Percentiles rank a stretch among this genome's conserved stretches.
phyloP scores from a whole-genome alignment of 2,113 vertebrate species.

The Xyrauchen texanus region DNA sequence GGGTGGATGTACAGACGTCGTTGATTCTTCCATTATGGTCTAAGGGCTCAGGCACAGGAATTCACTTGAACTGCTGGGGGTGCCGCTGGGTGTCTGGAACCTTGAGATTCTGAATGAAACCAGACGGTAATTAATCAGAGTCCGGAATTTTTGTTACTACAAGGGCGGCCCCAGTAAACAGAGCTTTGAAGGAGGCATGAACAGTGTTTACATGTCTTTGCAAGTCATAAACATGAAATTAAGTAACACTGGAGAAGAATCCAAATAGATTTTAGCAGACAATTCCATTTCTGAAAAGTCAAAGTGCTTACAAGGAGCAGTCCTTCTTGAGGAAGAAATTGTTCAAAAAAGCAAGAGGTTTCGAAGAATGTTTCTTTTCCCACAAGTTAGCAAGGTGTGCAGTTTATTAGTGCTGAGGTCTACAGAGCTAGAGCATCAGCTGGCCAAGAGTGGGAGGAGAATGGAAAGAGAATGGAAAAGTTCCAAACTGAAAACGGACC shows the following conservation, averaged over 20 bases:
- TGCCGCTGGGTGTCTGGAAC: constrained; percentile 8
- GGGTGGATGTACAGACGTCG: constrained; percentile 1
- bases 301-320: background rate
- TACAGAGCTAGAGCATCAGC: constrained; percentile 56
- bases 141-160: constrained; percentile 29
- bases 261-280: too few relatives aligned
- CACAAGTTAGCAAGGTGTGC: constrained; percentile 43
- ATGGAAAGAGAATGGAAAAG: constrained; percentile 16
- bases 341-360: constrained; percentile 48
- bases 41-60: background rate
- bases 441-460: constrained; percentile 46
- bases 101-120: constrained; percentile 51
- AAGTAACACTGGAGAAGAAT: too few relatives aligned
- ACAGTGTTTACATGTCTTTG: constrained; percentile 23
- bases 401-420: constrained; percentile 67
- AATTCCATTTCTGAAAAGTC: background rate
- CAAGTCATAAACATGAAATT: constrained; percentile 33
- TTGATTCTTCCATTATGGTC: background rate
- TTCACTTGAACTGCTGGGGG: constrained; percentile 35
- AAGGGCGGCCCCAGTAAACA: constrained; percentile 40
- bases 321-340: constrained; percentile 30
- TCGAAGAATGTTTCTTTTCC: constrained; percentile 41
- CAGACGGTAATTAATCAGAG: constrained; percentile 64
- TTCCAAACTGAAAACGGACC: constrained; percentile 53
- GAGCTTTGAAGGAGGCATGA: constrained; percentile 38